Percentiles rank a stretch among this genome's conserved stretches.
phyloP scores from a whole-genome alignment of 30 jellyfish, hydroid and myxozoan species.

The Pelagia noctiluca region DNA sequence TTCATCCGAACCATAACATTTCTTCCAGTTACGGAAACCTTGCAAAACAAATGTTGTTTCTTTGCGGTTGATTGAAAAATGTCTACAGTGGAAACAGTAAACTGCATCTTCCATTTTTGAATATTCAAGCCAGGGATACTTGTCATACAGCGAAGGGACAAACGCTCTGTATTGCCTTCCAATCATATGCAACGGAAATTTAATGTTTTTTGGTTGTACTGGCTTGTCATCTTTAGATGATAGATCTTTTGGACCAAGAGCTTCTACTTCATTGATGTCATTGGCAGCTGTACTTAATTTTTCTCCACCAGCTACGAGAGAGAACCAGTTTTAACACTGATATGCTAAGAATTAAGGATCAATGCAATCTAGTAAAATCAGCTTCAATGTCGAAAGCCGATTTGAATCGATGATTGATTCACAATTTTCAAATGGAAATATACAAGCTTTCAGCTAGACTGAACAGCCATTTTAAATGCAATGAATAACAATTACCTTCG shows the following conservation, averaged over 20 bases:
- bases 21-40: conserved; percentile 47
- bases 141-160: conserved; percentile 6
- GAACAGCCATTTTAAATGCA: neutral
- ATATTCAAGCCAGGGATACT: conserved; percentile 41
- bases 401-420: neutral
- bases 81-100: conserved; percentile 36
- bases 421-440: conserved; percentile 8
- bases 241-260: neutral
- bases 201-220: neutral
- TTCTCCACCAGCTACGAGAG: neutral
- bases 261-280: no score
- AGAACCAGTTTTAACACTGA: no score
- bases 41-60: conserved; percentile 22
- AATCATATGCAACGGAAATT: conserved; percentile 23
- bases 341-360: no score
- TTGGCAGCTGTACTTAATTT: conserved; percentile 16
- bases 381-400: conserved; percentile 9
- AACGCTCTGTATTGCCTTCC: conserved; percentile 19
- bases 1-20: conserved; percentile 20
- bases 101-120: conserved; percentile 41
- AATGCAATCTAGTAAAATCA: no score
- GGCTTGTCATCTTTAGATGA: conserved; percentile 23
- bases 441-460: neutral
- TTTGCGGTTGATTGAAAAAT: neutral
- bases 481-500: neutral